Evolutionary conservation across 2,888 invertebrate genomes (phyloP).

Genomic region (Deladenus siricidicola): DNA sequence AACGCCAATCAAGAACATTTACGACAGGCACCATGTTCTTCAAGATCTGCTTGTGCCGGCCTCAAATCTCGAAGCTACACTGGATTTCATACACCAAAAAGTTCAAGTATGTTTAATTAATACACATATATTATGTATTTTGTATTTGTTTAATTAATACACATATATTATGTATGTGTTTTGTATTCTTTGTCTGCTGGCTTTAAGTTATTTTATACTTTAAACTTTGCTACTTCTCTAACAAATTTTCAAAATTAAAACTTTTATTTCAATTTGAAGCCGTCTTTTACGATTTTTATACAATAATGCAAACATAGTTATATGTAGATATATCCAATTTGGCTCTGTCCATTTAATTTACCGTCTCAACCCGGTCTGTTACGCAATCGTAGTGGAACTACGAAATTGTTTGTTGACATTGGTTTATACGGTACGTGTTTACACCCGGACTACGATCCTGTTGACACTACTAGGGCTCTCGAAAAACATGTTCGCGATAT

Average conservation of each 20-base stretch:
- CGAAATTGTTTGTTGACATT: slow-evolving; percentile 70
- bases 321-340: slow-evolving; percentile 64
- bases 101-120: no score
- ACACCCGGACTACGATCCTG: slow-evolving; percentile 61
- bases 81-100: slow-evolving; percentile 64
- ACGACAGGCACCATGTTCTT: slow-evolving; percentile 70
- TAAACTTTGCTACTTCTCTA: slow-evolving; percentile 55
- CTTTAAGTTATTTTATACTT: slow-evolving; percentile 22
- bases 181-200: not conserved
- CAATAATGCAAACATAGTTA: not conserved
- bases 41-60: slow-evolving; percentile 74
- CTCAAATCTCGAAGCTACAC: slow-evolving; percentile 60
- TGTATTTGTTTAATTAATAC: no score
- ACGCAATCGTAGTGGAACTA: slow-evolving; percentile 58
- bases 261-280: not conserved
- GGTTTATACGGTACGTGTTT: slow-evolving; percentile 73
- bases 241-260: not conserved
- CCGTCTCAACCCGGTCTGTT: slow-evolving; percentile 66
- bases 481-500: slow-evolving; percentile 67
- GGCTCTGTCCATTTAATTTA: slow-evolving; percentile 73
- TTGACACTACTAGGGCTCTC: slow-evolving; percentile 64
- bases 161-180: slow-evolving; percentile 5
- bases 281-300: no score
- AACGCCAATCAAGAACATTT: slow-evolving; percentile 64
- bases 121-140: no score